These are phyloP conservation scores for Microtus richardsoni DNA, from an alignment of 2,113 vertebrate genomes.

Conservation along the genomic window DNA sequence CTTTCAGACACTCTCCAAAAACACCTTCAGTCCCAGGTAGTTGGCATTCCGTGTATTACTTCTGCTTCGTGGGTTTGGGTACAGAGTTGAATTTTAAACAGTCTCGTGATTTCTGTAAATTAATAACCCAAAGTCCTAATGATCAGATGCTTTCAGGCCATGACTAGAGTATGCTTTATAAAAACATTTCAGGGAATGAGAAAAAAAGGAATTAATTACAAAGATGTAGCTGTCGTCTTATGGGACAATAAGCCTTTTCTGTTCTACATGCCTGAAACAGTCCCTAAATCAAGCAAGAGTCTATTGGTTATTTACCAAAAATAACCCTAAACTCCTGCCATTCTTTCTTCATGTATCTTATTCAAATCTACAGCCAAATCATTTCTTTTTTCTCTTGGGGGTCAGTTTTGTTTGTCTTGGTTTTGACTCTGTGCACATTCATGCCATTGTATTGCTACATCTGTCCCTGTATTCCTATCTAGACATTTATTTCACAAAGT, in stretches of 20 bases:
- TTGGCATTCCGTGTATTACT: not conserved
- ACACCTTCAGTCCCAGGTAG: not conserved
- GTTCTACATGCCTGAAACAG: not conserved
- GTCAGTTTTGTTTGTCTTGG: not conserved
- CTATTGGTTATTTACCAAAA: not conserved
- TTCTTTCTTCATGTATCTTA: not conserved
- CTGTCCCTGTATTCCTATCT: not conserved
- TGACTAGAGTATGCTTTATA: not conserved
- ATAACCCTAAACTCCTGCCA: rapidly evolving
- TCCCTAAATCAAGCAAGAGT: not conserved
- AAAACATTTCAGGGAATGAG: not conserved
- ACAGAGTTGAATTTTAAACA: not conserved
- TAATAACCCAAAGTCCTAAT: not conserved
- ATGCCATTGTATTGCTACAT: not conserved
- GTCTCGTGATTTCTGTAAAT: not conserved
- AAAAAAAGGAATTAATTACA: not conserved
- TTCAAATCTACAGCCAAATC: not conserved
- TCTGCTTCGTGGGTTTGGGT: not conserved
- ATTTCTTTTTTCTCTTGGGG: not conserved
- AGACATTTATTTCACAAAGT: not conserved
- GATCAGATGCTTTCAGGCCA: not conserved
- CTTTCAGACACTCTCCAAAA: not conserved
- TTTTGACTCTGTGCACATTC: not conserved
- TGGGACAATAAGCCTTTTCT: not conserved
- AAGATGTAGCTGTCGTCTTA: not conserved